Evolutionary conservation across 2,888 invertebrate species (phyloP).

Genomic region (Gisinianus flammeolus): DNA sequence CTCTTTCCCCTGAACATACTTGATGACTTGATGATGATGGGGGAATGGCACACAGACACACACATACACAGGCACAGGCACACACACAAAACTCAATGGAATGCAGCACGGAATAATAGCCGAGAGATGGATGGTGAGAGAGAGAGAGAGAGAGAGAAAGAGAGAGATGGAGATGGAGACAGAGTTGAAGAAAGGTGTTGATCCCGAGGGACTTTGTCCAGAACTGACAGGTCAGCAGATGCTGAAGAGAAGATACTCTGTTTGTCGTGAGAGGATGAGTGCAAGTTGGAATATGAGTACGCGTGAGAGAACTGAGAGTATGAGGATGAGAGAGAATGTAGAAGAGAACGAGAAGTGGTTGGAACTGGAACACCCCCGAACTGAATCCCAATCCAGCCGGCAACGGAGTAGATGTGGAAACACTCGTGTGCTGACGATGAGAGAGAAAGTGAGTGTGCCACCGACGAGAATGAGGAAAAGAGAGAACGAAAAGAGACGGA

Average conservation of each 20-base stretch:
- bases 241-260: background rate
- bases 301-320: background rate
- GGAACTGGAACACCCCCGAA: slow-evolving; percentile 11
- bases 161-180: background rate
- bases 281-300: background rate
- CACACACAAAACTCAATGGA: no score
- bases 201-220: slow-evolving; percentile 54
- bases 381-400: background rate
- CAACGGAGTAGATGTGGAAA: background rate
- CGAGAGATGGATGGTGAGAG: no score
- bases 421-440: background rate
- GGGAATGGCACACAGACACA: no score
- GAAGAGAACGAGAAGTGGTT: background rate
- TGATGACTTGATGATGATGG: no score
- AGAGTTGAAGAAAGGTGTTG: slow-evolving; percentile 46
- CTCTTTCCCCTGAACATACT: no score
- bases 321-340: slow-evolving; percentile 1
- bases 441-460: slow-evolving; percentile 2
- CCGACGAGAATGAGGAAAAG: no score
- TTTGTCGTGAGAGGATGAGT: slow-evolving; percentile 10
- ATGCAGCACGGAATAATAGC: no score
- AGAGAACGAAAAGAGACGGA: background rate
- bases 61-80: no score
- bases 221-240: slow-evolving; percentile 56
- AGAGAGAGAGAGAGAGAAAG: background rate